Evolutionary conservation across 2,113 vertebrate genomes (phyloP), one percentile per base, ranked within the genome.

Genomic region (Promerops cafer): DNA sequence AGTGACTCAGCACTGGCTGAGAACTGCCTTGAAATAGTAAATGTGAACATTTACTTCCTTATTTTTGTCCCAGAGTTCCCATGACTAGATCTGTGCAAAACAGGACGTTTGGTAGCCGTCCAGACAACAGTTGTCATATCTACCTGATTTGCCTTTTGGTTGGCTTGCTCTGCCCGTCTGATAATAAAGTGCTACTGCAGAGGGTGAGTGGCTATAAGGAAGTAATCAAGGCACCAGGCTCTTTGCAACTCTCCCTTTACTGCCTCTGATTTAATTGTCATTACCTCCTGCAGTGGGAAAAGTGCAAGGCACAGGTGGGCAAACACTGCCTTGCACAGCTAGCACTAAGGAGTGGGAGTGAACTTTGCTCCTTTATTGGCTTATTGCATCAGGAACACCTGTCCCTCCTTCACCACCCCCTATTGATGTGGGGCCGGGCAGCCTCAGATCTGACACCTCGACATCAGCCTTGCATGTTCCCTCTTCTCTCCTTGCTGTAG

Each of bases 341-440:
- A 47, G 64, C 4, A 0, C 45, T 18, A 52, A 68, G 79, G 68
- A 93, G 44, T 12, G 33, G 83, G 49, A 47, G 31, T 44, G 93
- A 82, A 92, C 96, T 96, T 96, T 87, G 96, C 16, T 83, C 83
- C 45, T 30, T 75, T 78, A 20, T 35, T 54, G 53, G 57, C n/a
- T 87, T 59, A 44, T 68, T 86, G 72, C 86, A 63, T 50, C 89
- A 90, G 86, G 78, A 94, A 90, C 86, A 83, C 68, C 69, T 61
- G 68, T 81, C 44, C 64, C 31, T 70, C 33, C 65, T 69, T 57
- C 42, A n/a, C 39, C 69, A 44, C 50, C 40, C 8, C 0, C 0
- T 30, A 17, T 1, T 26, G 27, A 19, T 84, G 52, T 35, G 79
- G 53, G 39, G 61, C 65, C 0, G 0, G 70, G 52, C 7, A 3